Evolutionary conservation across 2,797 vertebrate species (phyloP).

Genomic region (Hybognathus amarus): DNA sequence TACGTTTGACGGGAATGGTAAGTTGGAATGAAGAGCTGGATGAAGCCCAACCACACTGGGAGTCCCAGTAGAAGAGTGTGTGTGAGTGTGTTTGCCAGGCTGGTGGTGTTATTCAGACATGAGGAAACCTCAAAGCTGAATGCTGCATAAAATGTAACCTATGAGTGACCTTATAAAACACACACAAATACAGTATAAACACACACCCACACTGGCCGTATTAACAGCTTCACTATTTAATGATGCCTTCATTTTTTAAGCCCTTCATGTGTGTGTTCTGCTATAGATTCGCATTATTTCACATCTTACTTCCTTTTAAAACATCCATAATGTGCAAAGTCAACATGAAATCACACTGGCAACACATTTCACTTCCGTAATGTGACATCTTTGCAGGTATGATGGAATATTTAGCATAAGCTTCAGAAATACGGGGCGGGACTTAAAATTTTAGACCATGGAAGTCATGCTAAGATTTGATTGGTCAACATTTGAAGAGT

Average conservation of each 20-base stretch:
- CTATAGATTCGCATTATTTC: conserved; percentile 1
- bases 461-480: neutral
- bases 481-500: neutral
- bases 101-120: conserved; percentile 39
- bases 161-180: conserved; percentile 32
- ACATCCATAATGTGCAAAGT: neutral
- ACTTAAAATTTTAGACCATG: neutral
- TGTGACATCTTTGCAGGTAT: neutral
- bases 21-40: conserved; percentile 49
- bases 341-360: neutral
- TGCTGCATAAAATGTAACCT: conserved; percentile 39
- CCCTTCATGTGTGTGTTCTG: conserved; percentile 18
- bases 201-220: conserved; percentile 30
- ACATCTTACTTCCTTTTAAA: neutral
- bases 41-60: conserved; percentile 44
- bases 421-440: neutral
- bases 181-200: conserved; percentile 35
- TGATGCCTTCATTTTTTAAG: conserved; percentile 2
- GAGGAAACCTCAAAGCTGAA: conserved; percentile 45
- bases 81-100: conserved; percentile 37
- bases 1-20: conserved; percentile 47
- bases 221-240: conserved; percentile 38
- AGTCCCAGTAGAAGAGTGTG: conserved; percentile 39
- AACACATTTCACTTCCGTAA: neutral
- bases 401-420: neutral